Evolutionary conservation across 2,113 vertebrate species (phyloP).

Genomic region (Zosterops japonicus): DNA sequence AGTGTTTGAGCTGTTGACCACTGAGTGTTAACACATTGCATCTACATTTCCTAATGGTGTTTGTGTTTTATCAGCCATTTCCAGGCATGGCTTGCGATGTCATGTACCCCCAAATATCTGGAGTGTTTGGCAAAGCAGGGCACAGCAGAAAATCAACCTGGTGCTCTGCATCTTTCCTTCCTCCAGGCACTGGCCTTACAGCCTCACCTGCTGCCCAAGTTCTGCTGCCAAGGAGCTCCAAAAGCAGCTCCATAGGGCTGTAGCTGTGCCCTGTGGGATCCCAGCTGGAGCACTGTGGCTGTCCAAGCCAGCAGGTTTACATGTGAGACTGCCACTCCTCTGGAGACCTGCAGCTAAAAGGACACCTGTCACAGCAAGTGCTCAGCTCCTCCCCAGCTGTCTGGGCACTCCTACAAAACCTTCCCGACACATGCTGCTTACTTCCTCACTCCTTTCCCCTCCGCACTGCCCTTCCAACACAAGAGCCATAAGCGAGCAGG

Average conservation of each 20-base stretch:
- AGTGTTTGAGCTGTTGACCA: neutral
- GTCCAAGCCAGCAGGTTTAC: neutral
- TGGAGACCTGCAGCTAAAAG: neutral
- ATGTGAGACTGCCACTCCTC: neutral
- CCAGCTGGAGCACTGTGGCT: neutral
- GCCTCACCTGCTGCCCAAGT: neutral
- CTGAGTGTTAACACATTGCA: neutral
- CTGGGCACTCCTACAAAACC: neutral
- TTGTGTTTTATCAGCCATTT: neutral
- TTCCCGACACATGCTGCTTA: accelerated
- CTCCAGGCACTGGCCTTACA: too few species aligned
- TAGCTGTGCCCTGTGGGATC: accelerated
- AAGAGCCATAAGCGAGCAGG: neutral
- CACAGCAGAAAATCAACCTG: neutral
- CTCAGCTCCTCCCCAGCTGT: neutral
- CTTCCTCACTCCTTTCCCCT: neutral
- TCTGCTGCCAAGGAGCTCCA: neutral
- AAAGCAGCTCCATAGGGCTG: accelerated
- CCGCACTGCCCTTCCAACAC: neutral
- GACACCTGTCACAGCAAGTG: neutral
- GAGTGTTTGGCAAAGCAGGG: neutral
- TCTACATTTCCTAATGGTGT: neutral
- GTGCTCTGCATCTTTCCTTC: neutral
- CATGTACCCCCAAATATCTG: neutral
- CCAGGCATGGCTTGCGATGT: accelerated